Conservation (phyloP, 2,797 vertebrate species). For the Tragopan temminckii region DNA sequence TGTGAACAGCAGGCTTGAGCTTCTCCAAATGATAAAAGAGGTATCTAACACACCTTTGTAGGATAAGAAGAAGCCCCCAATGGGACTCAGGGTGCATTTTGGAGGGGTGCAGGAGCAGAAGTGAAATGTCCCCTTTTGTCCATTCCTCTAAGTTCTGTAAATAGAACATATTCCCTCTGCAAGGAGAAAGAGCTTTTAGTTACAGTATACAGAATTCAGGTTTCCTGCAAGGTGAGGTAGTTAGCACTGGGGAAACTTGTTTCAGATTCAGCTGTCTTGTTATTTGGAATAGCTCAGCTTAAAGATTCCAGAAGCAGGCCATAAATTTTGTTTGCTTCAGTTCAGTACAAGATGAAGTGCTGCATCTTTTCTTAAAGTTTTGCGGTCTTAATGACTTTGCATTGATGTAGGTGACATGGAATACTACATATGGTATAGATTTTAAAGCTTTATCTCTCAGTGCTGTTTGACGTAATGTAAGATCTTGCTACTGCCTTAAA, state of each 20-base stretch:
- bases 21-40: neutral
- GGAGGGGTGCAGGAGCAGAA: neutral
- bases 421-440: neutral
- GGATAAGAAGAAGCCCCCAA: neutral
- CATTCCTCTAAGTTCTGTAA: neutral
- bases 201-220: neutral
- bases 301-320: neutral
- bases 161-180: accelerated
- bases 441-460: neutral
- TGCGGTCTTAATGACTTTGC: neutral
- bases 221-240: neutral
- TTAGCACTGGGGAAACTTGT: neutral
- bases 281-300: neutral
- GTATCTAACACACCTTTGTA: accelerated
- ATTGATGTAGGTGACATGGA: neutral
- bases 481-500: neutral
- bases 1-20: neutral
- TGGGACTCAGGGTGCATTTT: neutral
- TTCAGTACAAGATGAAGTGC: neutral
- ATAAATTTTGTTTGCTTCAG: neutral
- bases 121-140: neutral
- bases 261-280: neutral
- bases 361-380: neutral
- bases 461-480: neutral
- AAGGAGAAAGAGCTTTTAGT: neutral